These are phyloP conservation scores for Volucella inflata DNA, from an alignment of 2,888 invertebrate genomes.

Conservation along the genomic window DNA sequence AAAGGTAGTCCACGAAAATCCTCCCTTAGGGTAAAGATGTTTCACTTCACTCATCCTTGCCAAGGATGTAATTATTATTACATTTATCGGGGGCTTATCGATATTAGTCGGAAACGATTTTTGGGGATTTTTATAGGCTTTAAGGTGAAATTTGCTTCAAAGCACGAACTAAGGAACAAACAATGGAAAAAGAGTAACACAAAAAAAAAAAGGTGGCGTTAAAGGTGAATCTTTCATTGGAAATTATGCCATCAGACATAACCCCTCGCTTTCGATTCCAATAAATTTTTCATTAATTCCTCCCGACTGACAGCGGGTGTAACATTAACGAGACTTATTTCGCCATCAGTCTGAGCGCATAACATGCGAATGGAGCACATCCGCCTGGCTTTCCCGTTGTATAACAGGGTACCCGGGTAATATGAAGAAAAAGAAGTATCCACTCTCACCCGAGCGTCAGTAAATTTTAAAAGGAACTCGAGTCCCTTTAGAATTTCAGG, in stretches of 20 bases:
- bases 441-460: conserved; percentile 54
- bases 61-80: conserved; percentile 71
- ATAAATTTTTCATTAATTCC: conserved; percentile 74
- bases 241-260: conserved; percentile 66
- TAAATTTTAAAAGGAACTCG: conserved; percentile 66
- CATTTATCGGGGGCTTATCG: conserved; percentile 72
- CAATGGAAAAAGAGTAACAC: background rate
- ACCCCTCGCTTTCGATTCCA: conserved; percentile 62
- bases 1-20: conserved; percentile 50
- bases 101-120: conserved; percentile 63
- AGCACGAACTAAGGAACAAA: background rate
- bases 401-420: conserved; percentile 36
- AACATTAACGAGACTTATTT: conserved; percentile 73
- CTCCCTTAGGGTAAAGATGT: conserved; percentile 38
- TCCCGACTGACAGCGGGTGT: conserved; percentile 67
- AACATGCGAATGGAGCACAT: conserved; percentile 1
- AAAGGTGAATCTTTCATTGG: conserved; percentile 65
- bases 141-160: conserved; percentile 15
- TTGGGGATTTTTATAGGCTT: conserved; percentile 42
- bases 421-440: conserved; percentile 64
- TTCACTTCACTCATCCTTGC: conserved; percentile 55
- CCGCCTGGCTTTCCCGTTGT: conserved; percentile 53
- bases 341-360: conserved; percentile 51
- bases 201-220: conserved; percentile 21
- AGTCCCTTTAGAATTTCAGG: conserved; percentile 34